phyloP scores from a whole-genome alignment of 2,888 invertebrate genomes.

The Cynaeus angustus region DNA sequence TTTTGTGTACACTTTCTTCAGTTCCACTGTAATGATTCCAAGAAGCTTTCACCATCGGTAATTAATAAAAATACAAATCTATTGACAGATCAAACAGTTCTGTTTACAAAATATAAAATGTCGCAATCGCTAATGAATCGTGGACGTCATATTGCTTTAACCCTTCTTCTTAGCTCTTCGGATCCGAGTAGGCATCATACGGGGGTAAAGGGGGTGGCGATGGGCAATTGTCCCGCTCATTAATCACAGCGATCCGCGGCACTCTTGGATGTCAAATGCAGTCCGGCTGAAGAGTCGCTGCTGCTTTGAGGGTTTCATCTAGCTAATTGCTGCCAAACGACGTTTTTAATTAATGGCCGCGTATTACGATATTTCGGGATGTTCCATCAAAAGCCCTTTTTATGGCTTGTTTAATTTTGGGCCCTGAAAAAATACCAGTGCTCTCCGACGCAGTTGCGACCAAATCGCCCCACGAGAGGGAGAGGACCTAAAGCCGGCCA shows the following conservation, averaged over 20 bases:
- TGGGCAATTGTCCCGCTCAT: conserved; percentile 71
- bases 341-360: conserved; percentile 71
- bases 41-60: conserved; percentile 41
- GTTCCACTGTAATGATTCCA: conserved; percentile 33
- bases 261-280: conserved; percentile 72
- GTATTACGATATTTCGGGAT: conserved; percentile 67
- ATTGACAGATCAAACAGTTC: conserved; percentile 41
- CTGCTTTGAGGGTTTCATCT: conserved; percentile 71
- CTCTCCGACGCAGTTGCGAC: conserved; percentile 13
- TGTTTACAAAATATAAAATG: conserved; percentile 64
- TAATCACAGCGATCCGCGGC: conserved; percentile 70
- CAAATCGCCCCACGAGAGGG: background rate
- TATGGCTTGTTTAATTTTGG: conserved; percentile 53
- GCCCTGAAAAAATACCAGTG: conserved; percentile 31
- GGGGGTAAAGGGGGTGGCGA: conserved; percentile 57
- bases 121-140: conserved; percentile 61
- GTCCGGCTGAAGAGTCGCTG: conserved; percentile 70
- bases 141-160: conserved; percentile 51
- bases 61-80: conserved; percentile 45
- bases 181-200: conserved; percentile 26
- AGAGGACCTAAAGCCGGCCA: too few species aligned
- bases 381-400: conserved; percentile 59
- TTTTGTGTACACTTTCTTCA: conserved; percentile 18
- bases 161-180: conserved; percentile 66
- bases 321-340: conserved; percentile 72